Percentiles rank a stretch among this genome's conserved stretches.
Conservation (phyloP, 2,797 vertebrate genomes). For the Tolypeutes matacus region DNA sequence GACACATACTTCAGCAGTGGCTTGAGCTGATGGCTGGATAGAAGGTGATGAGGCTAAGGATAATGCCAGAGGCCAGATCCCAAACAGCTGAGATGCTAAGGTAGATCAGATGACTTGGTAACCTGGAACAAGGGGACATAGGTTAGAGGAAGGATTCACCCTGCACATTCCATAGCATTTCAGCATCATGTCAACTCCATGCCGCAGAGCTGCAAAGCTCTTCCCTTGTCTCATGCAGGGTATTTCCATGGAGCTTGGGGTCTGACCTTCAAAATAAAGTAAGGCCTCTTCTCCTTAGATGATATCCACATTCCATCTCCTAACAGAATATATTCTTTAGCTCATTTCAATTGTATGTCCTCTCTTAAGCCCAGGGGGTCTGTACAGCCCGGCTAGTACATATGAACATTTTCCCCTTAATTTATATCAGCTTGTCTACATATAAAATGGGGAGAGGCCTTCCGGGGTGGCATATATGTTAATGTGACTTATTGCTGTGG, state of each 20-base stretch:
- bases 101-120: not conserved
- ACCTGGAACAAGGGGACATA: not conserved
- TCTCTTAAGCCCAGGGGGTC: not conserved
- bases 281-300: not conserved
- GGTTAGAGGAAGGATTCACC: not conserved
- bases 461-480: not conserved
- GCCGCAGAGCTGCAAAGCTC: no score
- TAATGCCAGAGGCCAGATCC: not conserved
- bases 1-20: not conserved
- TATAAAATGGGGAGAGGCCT: not conserved
- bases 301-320: not conserved
- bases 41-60: not conserved
- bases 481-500: not conserved
- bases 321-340: not conserved
- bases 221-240: not conserved
- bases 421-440: not conserved
- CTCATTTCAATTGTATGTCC: not conserved
- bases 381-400: not conserved
- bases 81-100: not conserved
- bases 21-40: not conserved
- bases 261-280: not conserved
- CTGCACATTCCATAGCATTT: not conserved
- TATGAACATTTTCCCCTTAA: slow-evolving; percentile 29
- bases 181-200: not conserved
- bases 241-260: not conserved